Evolutionary conservation across 2,113 vertebrate genomes (phyloP).

Genomic region (Rhizomys pruinosus): DNA sequence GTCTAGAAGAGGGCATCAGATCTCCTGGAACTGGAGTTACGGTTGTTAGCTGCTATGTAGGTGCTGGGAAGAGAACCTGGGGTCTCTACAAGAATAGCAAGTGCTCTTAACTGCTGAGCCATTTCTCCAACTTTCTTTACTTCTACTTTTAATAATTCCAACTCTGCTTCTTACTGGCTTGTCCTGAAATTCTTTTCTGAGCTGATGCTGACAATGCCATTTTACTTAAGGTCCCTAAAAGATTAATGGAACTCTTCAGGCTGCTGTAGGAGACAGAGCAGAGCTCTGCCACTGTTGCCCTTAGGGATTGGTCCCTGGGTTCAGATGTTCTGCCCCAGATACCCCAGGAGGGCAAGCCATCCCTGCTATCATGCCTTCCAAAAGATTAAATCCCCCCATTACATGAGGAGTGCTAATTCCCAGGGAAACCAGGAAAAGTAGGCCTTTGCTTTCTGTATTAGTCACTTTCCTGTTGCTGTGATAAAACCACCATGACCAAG

Average conservation of each 20-base stretch:
- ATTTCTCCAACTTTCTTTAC: not conserved
- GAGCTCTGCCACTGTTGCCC: not conserved
- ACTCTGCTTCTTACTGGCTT: not conserved
- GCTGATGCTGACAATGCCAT: not conserved
- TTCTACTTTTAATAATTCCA: not conserved
- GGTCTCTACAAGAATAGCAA: too few relatives aligned
- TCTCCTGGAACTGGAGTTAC: too few relatives aligned
- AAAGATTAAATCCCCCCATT: not conserved
- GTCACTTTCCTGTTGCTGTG: too few relatives aligned
- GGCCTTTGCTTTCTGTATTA: not conserved
- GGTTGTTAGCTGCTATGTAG: too few relatives aligned
- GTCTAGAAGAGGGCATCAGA: too few relatives aligned
- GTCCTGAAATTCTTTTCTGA: not conserved
- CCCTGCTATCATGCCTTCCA: not conserved
- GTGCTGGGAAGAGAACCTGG: too few relatives aligned
- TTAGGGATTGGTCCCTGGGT: not conserved
- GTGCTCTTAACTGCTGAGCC: too few relatives aligned
- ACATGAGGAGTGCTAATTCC: not conserved
- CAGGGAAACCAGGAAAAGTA: not conserved
- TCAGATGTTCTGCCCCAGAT: not conserved
- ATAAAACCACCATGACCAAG: too few relatives aligned
- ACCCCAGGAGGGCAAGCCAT: not conserved
- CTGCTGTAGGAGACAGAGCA: not conserved
- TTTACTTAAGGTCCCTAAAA: not conserved
- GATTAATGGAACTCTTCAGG: not conserved